Base-by-base conservation (phyloP, 1,140 invertebrate genomes). In the Caligus rogercresseyi region DNA sequence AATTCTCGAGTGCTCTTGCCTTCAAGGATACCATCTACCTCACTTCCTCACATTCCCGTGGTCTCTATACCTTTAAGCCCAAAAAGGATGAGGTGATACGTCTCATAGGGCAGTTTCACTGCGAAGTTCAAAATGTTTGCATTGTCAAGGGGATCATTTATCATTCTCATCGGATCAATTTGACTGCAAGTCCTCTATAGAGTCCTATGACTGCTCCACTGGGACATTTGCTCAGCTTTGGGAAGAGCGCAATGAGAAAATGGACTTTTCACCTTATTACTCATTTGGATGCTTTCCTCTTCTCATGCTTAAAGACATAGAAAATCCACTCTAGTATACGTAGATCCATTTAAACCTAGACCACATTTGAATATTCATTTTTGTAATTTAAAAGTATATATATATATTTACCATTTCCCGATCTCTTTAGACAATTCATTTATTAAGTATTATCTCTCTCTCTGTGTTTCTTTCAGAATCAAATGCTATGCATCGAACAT, bases 201-300 rank as follows among this genome's bases (percentile, higher is more conserved):
- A 54, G 21, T 16, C 4, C 53, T 54, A 54, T 23, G 53, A 54
- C 53, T 19, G n/a, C 21, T 11, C 13, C 13, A 54, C 4, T 4
- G 53, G 16, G 4, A 20, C 13, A 54, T 54, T 54, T 23, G 4
- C n/a, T 16, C 53, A 11, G n/a, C n/a, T 54, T 4, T 54, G 21
- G n/a, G 21, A 54, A 54, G 21, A 16, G 13, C 13, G 21, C 13
- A 23, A 16, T 54, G 53, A 54, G 16, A 20, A 54, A 23, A 11
- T 54, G n/a, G 53, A 54, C 16, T 54, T 54, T 16, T 54, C 53
- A 23, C 4, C 53, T 4, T 54, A 54, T 20, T 54, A 15, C 21
- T 54, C 53, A 7, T 54, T 54, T 23, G 53, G 53, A 16, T 54
- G 53, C 21, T 54, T 54, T 23, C 53, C 53, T 7, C 53, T 54